Conservation (phyloP, 2,888 invertebrate genomes). For the Lordiphosa andalusiaca region DNA sequence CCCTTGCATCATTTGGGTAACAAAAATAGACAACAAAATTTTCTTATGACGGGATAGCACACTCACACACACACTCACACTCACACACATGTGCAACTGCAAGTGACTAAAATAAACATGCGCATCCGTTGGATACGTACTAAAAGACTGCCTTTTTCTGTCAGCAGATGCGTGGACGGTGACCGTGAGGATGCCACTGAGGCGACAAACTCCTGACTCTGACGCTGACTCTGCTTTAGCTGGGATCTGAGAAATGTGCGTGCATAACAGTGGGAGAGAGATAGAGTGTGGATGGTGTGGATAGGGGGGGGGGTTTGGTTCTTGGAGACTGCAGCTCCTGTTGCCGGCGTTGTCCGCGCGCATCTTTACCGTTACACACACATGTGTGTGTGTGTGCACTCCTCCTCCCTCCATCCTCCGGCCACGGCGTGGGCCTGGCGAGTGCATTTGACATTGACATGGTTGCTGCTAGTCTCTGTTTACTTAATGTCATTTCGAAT, state of each 20-base stretch:
- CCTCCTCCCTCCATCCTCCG: neutral
- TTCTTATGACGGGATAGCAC: constrained; percentile 32
- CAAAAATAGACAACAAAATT: constrained; percentile 48
- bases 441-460: constrained; percentile 72
- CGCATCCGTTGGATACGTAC: constrained; percentile 68
- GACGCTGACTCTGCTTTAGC: neutral
- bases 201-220: constrained; percentile 46
- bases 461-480: constrained; percentile 60
- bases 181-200: constrained; percentile 53
- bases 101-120: constrained; percentile 70
- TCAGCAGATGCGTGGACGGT: constrained; percentile 16
- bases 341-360: constrained; percentile 54
- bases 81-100: constrained; percentile 9
- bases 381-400: constrained; percentile 43
- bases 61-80: constrained; percentile 20
- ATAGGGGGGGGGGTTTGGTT: too few species aligned
- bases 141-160: constrained; percentile 13
- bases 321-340: too few species aligned
- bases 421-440: constrained; percentile 32
- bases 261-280: neutral
- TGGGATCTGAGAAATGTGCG: neutral
- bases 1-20: constrained; percentile 23
- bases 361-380: constrained; percentile 49
- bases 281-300: neutral
- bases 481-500: constrained; percentile 67